phyloP scores from a whole-genome alignment of 2,888 invertebrate species.

The Cataglyphis altisquamis region DNA sequence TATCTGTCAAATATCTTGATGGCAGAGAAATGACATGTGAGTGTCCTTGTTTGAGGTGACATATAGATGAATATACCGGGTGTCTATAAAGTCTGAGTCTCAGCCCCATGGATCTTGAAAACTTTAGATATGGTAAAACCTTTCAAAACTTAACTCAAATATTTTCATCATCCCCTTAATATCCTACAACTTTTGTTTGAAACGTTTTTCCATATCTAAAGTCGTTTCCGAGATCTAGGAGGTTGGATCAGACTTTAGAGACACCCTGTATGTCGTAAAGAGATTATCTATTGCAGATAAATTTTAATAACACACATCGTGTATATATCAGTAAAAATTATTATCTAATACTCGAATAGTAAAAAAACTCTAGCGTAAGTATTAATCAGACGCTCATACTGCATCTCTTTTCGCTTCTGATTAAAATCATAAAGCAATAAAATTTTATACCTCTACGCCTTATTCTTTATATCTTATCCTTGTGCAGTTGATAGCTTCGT shows the following conservation, averaged over 20 bases:
- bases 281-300: neutral
- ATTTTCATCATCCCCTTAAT: too few relatives aligned
- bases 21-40: neutral
- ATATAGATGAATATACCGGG: too few relatives aligned
- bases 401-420: slow-evolving; percentile 1
- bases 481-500: slow-evolving; percentile 18
- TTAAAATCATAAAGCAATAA: slow-evolving; percentile 7
- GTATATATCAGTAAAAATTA: neutral
- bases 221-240: too few relatives aligned
- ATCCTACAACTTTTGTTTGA: too few relatives aligned
- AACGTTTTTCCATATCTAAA: too few relatives aligned
- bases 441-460: slow-evolving; percentile 1
- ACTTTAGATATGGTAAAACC: too few relatives aligned
- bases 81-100: too few relatives aligned
- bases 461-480: slow-evolving; percentile 48
- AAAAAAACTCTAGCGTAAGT: neutral
- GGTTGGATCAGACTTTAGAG: too few relatives aligned
- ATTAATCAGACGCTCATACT: neutral
- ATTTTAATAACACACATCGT: neutral
- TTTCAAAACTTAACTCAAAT: neutral
- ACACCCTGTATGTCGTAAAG: neutral
- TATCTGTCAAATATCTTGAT: neutral
- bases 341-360: neutral
- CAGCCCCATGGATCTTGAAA: too few relatives aligned
- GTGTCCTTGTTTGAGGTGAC: too few relatives aligned